Conservation (phyloP, 2,797 vertebrate genomes). For the Echeneis naucrates region DNA sequence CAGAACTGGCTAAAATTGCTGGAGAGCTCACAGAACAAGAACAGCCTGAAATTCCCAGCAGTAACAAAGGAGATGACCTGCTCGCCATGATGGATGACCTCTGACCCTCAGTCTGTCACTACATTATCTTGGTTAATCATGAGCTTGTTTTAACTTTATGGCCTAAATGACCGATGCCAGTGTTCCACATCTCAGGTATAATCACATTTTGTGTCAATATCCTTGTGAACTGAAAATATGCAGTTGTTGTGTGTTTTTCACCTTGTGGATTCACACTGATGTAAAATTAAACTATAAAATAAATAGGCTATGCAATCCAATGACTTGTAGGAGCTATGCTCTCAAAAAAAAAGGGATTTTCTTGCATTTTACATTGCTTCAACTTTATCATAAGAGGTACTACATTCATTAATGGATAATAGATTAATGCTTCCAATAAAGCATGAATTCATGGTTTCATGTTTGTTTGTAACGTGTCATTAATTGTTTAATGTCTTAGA, state of each 20-base stretch:
- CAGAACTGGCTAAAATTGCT: constrained; percentile 88
- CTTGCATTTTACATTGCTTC: no score
- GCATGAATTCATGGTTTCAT: background rate
- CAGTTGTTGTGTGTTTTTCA: background rate
- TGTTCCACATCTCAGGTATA: constrained; percentile 4
- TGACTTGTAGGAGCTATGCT: background rate
- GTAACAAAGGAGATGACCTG: constrained; percentile 90
- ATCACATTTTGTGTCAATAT: background rate
- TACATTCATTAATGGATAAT: background rate
- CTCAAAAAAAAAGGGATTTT: no score
- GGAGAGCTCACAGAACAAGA: constrained; percentile 84
- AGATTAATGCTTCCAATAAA: constrained; percentile 26
- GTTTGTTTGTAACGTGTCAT: background rate
- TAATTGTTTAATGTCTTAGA: no score
- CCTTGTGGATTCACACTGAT: background rate
- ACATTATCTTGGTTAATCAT: background rate
- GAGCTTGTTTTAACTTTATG: background rate
- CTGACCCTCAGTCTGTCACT: constrained; percentile 54
- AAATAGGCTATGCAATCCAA: no score
- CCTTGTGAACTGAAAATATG: constrained; percentile 11
- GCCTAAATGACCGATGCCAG: background rate
- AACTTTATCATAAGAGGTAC: no score
- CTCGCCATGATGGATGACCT: constrained; percentile 93
- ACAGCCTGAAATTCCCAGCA: constrained; percentile 55
- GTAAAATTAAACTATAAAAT: background rate